These are phyloP conservation scores for Aphelenchoides besseyi DNA, from an alignment of 1,140 invertebrate species.

Conservation along the genomic window DNA sequence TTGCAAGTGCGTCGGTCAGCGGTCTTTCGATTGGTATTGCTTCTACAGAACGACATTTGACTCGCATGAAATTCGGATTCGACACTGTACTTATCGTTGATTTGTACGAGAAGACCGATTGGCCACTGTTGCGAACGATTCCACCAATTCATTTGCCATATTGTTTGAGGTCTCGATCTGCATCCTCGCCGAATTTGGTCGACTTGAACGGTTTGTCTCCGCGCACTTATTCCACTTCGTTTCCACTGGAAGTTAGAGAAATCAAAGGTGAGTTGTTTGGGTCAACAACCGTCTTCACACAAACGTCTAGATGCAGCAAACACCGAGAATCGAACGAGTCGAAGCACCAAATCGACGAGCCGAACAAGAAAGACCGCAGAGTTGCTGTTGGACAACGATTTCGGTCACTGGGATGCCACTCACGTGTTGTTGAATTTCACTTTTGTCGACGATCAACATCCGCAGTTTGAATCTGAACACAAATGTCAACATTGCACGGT, in stretches of 20 bases:
- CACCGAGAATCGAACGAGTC: background rate
- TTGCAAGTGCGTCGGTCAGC: conserved; percentile 29
- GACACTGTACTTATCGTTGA: conserved; percentile 30
- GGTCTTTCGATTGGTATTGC: conserved; percentile 29
- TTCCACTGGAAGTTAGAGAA: conserved; percentile 17
- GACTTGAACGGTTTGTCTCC: background rate
- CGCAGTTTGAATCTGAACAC: conserved; percentile 42
- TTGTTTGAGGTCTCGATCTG: conserved; percentile 4
- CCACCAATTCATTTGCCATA: background rate
- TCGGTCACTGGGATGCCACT: conserved; percentile 23
- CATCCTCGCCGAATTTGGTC: background rate
- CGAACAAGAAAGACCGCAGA: conserved; percentile 5
- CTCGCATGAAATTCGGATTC: conserved; percentile 34
- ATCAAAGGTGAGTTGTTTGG: conserved; percentile 18
- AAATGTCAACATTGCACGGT: conserved; percentile 38
- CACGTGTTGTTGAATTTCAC: conserved; percentile 28
- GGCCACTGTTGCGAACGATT: conserved; percentile 31
- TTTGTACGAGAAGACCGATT: conserved; percentile 33
- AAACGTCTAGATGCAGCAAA: background rate
- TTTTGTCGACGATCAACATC: conserved; percentile 44
- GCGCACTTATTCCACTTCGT: conserved; percentile 20
- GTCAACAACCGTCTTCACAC: background rate
- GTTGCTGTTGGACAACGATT: conserved; percentile 23
- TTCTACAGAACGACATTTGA: conserved; percentile 35
- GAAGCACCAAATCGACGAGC: background rate